Evolutionary conservation across 2,113 vertebrate genomes (phyloP).

Genomic region (Seriola quinqueradiata): DNA sequence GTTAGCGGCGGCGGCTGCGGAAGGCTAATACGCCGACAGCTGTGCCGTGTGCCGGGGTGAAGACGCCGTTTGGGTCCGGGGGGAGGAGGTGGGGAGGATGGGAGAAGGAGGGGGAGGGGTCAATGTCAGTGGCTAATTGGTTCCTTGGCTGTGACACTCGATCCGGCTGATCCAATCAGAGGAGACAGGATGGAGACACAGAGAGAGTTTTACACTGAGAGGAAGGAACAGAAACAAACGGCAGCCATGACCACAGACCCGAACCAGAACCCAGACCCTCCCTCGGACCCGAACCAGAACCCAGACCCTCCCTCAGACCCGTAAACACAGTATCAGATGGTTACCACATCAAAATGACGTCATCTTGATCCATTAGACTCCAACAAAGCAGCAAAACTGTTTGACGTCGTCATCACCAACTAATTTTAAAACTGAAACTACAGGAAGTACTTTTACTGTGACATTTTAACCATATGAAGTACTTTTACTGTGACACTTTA

Average conservation of each 20-base stretch:
- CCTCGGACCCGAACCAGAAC: no score
- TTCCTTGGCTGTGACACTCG: slow-evolving; percentile 83
- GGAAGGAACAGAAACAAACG: slow-evolving; percentile 25
- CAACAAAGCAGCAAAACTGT: neutral
- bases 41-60: slow-evolving; percentile 90
- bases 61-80: slow-evolving; percentile 88
- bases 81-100: slow-evolving; percentile 77
- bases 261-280: no score
- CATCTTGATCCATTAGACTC: neutral
- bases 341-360: neutral
- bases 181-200: slow-evolving; percentile 66
- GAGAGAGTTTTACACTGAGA: neutral
- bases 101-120: slow-evolving; percentile 87
- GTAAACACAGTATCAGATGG: neutral
- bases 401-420: no score
- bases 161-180: slow-evolving; percentile 84
- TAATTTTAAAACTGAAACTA: no score
- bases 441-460: no score
- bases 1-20: slow-evolving; percentile 91
- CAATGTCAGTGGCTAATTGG: slow-evolving; percentile 90
- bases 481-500: no score
- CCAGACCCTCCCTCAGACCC: neutral
- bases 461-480: no score
- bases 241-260: no score
- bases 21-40: slow-evolving; percentile 93